These are phyloP conservation scores for Stichopus horrens DNA, from an alignment of 53 echinoderm and acorn worm species.

Conservation along the genomic window DNA sequence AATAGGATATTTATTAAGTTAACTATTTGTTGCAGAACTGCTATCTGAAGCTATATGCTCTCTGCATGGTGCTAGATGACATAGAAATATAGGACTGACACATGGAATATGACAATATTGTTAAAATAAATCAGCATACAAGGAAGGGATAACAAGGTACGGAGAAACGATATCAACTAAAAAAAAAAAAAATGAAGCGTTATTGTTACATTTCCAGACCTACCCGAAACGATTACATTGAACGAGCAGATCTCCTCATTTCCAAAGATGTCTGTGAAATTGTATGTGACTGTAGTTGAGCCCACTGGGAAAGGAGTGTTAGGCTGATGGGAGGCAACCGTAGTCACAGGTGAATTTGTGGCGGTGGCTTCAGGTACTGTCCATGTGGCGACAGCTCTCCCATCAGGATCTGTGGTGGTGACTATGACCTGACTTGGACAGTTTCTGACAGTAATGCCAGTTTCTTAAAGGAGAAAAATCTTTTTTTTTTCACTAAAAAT, in stretches of 20 bases:
- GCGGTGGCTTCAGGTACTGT: constrained; percentile 61
- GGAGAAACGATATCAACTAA: too few relatives aligned
- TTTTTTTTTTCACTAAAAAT: too few relatives aligned
- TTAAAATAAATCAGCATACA: too few relatives aligned
- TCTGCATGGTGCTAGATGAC: too few relatives aligned
- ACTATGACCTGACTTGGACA: constrained; percentile 61
- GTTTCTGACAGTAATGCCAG: constrained; percentile 34
- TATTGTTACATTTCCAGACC: constrained; percentile 1
- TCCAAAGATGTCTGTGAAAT: constrained; percentile 52
- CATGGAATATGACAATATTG: too few relatives aligned
- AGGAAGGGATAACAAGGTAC: too few relatives aligned
- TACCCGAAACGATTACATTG: constrained; percentile 53
- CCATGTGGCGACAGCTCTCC: constrained; percentile 38
- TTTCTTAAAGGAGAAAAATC: constrained; percentile 3
- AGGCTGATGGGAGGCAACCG: constrained; percentile 49
- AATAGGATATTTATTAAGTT: too few relatives aligned
- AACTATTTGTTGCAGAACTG: too few relatives aligned
- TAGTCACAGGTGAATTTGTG: constrained; percentile 25
- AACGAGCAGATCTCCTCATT: constrained; percentile 58
- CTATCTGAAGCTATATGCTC: too few relatives aligned
- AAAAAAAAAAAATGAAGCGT: not conserved
- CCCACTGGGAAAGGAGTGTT: constrained; percentile 56
- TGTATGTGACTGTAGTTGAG: constrained; percentile 54
- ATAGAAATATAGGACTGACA: too few relatives aligned
- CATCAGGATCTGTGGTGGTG: constrained; percentile 18